Conservation (phyloP, 23 tunicate genomes). For the Trididemnum clinides region DNA sequence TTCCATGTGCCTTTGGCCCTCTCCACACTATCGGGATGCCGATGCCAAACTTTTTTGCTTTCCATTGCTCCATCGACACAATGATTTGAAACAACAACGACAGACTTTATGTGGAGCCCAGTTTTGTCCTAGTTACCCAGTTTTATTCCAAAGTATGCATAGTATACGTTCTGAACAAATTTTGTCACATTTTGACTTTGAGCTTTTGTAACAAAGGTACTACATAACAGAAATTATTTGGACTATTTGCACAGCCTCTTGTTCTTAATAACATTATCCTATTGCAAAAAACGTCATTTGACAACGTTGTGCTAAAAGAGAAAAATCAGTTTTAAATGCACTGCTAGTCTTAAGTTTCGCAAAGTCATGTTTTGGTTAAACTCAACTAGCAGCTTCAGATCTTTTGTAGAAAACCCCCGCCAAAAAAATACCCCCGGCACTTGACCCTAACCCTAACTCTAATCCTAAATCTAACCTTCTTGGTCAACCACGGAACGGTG, state of each 20-base stretch:
- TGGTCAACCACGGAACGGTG: no score
- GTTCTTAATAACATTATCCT: background rate
- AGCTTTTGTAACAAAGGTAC: background rate
- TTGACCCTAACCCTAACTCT: no score
- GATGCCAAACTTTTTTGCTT: background rate
- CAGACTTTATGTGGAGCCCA: constrained; percentile 38
- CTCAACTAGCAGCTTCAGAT: background rate
- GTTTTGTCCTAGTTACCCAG: no score
- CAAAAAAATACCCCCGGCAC: no score
- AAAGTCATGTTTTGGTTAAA: background rate
- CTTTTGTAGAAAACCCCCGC: no score
- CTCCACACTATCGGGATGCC: background rate
- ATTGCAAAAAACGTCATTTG: no score
- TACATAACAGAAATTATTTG: background rate
- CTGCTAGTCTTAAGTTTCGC: background rate
- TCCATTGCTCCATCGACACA: no score
- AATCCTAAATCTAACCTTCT: no score
- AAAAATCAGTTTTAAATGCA: background rate
- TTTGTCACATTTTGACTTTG: background rate
- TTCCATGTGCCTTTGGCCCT: background rate
- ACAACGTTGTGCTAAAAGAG: background rate
- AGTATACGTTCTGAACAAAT: background rate
- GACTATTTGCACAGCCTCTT: background rate
- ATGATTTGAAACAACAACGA: background rate
- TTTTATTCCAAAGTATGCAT: no score